Evolutionary conservation across 1,140 invertebrate genomes (phyloP), one percentile per base, ranked within the genome.

Genomic region (Ectropis grisescens): DNA sequence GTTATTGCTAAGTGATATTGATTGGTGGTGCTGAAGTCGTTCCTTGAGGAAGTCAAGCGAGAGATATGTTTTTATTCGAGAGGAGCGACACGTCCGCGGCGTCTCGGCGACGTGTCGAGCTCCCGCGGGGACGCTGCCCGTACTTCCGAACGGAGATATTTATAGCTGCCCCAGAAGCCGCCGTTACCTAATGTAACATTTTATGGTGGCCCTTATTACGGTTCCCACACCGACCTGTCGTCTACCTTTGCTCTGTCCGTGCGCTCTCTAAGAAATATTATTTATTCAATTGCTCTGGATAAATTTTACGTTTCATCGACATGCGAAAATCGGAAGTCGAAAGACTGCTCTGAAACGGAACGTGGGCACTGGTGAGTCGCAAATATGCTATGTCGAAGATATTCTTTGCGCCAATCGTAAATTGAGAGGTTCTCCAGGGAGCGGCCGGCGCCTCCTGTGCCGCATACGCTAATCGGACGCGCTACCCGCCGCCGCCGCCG

Each of bases 391-490:
- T 37, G 29, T 61, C 49, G 57, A 70, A 78, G 59, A 71, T 75
- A 79, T 71, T 84, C 48, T 75, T 84, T 67, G 74, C 84, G 60
- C 82, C 80, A 65, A 71, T 79, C 52, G 79, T 83, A 74, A 83
- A 75, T 79, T 72, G 52, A 51, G 46, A 45, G 47, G n/a, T 52
- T 69, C 65, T 58, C 68, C 33, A 11, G 69, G 71, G 67, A 50
- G 58, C 33, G 40, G 66, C n/a, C 52, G 47, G 56, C 51, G 33
- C 60, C 52, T 38, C 46, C 72, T 24, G 60, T 66, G 41, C 58
- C 74, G 82, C 56, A 82, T 80, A 68, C 84, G 80, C 69, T 71
- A 75, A 68, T 79, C 68, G 65, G 35, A 42, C 45, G 30, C 51
- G 30, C 48, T 49, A 33, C 31, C 34, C 41, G 43, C 49, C 34